Conservation (phyloP, 2,113 vertebrate species). For the human (Homo sapiens) region DNA sequence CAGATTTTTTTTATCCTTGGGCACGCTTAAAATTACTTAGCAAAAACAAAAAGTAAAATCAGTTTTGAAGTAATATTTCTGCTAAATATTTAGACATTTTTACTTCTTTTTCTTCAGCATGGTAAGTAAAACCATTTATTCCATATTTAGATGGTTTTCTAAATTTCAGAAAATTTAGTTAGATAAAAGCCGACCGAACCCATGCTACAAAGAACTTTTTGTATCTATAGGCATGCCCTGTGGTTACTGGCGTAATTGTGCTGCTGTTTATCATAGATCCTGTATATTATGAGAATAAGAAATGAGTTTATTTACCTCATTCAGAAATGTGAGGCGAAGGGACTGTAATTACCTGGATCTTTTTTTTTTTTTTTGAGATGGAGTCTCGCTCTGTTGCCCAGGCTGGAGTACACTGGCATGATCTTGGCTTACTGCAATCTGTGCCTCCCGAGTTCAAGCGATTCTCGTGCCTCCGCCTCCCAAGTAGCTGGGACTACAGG, state of each 20-base stretch:
- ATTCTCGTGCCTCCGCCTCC: too few relatives aligned
- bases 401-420: too few relatives aligned
- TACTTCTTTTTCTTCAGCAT: background rate
- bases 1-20: background rate
- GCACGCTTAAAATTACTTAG: background rate
- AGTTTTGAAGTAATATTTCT: background rate
- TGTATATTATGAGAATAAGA: background rate
- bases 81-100: conserved; percentile 39
- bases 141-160: background rate
- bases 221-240: background rate
- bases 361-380: too few relatives aligned
- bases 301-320: background rate
- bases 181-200: background rate
- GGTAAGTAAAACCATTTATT: background rate
- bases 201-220: background rate
- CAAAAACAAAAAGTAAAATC: background rate
- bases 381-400: too few relatives aligned
- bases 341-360: background rate
- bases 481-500: too few relatives aligned
- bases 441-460: too few relatives aligned
- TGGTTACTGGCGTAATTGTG: background rate
- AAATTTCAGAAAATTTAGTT: background rate
- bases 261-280: background rate
- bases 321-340: background rate
- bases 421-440: too few relatives aligned